Conservation (phyloP, 2,797 vertebrate species). For the Ctenosaura bakeri region DNA sequence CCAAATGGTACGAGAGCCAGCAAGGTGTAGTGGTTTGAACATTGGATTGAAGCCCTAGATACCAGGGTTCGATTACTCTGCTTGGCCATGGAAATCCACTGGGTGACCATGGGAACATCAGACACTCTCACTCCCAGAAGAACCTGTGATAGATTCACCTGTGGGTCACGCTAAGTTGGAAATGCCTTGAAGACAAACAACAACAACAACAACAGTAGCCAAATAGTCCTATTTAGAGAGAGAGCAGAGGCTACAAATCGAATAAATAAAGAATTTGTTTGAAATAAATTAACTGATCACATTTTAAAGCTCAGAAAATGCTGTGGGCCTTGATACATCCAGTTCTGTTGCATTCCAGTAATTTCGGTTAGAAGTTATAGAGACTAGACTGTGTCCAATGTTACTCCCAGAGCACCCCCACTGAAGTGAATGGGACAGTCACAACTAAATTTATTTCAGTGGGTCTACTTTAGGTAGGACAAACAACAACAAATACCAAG, state of each 20-base stretch:
- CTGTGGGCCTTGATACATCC: background rate
- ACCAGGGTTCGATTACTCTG: no score
- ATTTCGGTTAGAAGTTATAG: background rate
- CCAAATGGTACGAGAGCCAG: background rate
- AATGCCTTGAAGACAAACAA: no score
- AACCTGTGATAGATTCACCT: no score
- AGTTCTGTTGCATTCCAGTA: background rate
- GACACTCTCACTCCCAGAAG: no score
- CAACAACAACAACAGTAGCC: no score
- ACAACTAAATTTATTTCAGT: background rate
- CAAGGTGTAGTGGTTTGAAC: no score
- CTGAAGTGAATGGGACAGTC: background rate
- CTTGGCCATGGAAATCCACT: no score
- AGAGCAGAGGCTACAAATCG: background rate
- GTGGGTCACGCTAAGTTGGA: no score
- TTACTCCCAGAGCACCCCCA: background rate
- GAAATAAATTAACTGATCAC: background rate
- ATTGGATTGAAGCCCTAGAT: no score
- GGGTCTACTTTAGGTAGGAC: background rate
- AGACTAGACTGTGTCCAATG: background rate
- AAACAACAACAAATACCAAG: no score
- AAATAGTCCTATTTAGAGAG: background rate
- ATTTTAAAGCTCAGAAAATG: constrained; percentile 4
- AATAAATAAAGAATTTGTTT: background rate
- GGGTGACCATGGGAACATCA: no score